phyloP scores from a whole-genome alignment of 2,113 vertebrate genomes.

The Grantiella picta region DNA sequence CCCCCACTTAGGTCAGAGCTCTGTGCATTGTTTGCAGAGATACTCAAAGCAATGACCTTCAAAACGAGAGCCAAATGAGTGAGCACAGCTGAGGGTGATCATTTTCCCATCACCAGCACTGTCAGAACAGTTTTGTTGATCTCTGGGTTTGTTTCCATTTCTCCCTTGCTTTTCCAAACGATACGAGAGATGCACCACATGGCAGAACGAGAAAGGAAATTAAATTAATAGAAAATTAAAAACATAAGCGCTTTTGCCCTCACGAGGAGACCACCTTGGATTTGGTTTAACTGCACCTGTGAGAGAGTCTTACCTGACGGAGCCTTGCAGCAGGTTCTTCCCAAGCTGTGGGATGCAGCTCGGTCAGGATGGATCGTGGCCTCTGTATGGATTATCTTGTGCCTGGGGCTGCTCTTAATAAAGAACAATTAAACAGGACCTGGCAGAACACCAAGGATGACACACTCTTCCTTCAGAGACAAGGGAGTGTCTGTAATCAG shows the following conservation, averaged over 20 bases:
- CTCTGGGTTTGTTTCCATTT: not conserved
- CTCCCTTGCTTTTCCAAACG: not conserved
- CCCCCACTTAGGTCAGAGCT: not conserved
- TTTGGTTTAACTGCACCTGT: not conserved
- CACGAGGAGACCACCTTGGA: not conserved
- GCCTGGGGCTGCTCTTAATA: not conserved
- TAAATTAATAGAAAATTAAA: not conserved
- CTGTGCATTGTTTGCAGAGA: not conserved
- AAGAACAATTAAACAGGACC: not conserved
- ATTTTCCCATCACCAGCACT: not conserved
- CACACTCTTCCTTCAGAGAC: not conserved
- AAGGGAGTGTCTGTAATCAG: not conserved
- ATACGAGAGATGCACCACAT: not conserved
- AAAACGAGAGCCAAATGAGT: not conserved
- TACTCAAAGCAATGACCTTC: not conserved
- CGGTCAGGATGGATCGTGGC: fast-evolving
- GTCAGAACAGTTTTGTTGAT: not conserved
- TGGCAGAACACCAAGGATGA: not conserved
- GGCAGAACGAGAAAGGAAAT: not conserved
- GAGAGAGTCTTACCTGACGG: not conserved
- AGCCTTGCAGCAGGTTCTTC: not conserved
- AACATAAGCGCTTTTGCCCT: not conserved
- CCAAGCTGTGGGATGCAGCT: not conserved
- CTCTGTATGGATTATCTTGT: fast-evolving
- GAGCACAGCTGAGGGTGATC: not conserved